These are phyloP conservation scores for Zosterops japonicus DNA, from an alignment of 2,113 vertebrate species.

Conservation along the genomic window DNA sequence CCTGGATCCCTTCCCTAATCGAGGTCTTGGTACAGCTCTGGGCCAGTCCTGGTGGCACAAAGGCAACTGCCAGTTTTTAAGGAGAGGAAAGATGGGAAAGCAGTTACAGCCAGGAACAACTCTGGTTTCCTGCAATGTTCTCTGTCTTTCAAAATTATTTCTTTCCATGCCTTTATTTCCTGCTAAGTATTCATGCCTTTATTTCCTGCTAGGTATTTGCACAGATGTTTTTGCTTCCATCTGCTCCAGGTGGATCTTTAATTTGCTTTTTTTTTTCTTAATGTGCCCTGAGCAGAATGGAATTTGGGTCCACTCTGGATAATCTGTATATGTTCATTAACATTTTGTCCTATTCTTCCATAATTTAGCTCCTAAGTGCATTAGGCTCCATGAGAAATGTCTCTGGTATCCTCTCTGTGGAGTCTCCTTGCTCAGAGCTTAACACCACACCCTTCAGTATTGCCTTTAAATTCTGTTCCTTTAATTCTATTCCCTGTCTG, in stretches of 20 bases:
- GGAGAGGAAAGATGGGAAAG: neutral
- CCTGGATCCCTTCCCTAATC: neutral
- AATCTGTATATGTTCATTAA: neutral
- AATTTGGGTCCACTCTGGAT: fast-evolving
- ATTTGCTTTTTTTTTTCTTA: too few species aligned
- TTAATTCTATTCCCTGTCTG: neutral
- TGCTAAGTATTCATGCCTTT: neutral
- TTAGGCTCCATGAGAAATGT: neutral
- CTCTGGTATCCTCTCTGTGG: neutral
- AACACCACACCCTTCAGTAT: neutral
- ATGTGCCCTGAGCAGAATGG: neutral
- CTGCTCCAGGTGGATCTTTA: neutral
- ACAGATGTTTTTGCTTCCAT: neutral
- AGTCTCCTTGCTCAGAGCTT: neutral
- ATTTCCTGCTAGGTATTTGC: slow-evolving; percentile 21
- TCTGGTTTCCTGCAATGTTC: neutral
- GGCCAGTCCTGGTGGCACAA: neutral
- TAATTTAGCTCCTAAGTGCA: neutral
- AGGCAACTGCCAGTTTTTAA: neutral
- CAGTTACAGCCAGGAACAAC: neutral
- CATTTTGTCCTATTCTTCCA: neutral
- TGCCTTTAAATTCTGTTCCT: neutral
- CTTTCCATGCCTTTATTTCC: slow-evolving; percentile 23
- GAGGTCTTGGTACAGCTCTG: neutral
- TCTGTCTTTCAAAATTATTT: neutral